Conservation (phyloP, 2,113 vertebrate genomes). For the Nesoenas mayeri region DNA sequence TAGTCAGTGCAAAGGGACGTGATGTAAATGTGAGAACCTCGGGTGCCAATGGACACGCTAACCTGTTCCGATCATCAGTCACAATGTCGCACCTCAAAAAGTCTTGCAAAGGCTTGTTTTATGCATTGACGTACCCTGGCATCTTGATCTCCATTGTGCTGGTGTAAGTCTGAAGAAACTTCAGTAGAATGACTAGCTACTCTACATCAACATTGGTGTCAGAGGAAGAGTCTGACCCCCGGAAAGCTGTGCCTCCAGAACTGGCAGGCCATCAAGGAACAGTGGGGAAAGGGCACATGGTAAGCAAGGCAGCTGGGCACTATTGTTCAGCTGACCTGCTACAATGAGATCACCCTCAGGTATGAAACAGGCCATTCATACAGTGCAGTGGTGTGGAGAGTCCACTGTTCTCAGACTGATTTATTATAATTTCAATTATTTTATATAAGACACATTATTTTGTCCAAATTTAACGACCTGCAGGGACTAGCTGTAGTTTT, state of each 20-base stretch:
- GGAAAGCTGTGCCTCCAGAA: not conserved
- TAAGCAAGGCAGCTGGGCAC: not conserved
- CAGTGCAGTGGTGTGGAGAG: constrained; percentile 46
- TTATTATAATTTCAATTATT: constrained; percentile 24
- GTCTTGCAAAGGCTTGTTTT: not conserved
- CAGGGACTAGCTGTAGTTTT: not conserved
- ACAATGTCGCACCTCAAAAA: constrained; percentile 15
- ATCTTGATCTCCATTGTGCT: not conserved
- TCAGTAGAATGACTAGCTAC: not conserved
- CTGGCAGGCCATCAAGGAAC: constrained; percentile 48
- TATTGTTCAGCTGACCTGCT: constrained; percentile 55
- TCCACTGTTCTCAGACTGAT: constrained; percentile 2
- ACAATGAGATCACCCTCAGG: not conserved
- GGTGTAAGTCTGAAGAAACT: not conserved
- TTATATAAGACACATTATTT: not conserved
- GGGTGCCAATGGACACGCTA: not conserved
- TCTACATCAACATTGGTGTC: not conserved
- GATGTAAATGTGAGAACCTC: not conserved
- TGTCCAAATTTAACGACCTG: not conserved
- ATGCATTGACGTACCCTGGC: not conserved
- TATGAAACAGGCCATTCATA: constrained; percentile 27
- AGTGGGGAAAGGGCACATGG: not conserved
- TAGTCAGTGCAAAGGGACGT: not conserved
- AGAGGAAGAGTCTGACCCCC: not conserved
- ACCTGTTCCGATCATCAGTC: not conserved